A percentile compares a stretch with the other conserved stretches of the same genome.
These are phyloP conservation scores for Platyrinchus mystaceus DNA, from an alignment of 2,797 vertebrate genomes.

Conservation along the genomic window DNA sequence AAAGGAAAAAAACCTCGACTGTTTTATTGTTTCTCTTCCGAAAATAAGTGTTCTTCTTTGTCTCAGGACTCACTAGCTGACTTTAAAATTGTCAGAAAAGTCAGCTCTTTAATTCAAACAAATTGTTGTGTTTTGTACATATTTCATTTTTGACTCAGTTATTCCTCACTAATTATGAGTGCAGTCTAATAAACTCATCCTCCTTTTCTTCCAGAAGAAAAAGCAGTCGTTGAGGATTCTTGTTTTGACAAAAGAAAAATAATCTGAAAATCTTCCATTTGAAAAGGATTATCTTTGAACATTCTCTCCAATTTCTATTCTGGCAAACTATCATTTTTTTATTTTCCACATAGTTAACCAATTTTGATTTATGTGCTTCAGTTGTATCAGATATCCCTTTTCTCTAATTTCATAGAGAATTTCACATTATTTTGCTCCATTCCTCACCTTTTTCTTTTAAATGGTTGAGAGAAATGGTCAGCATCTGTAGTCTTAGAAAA, in stretches of 20 bases:
- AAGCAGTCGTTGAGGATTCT: not conserved
- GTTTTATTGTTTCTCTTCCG: not conserved
- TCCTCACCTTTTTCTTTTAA: not conserved
- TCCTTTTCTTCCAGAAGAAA: not conserved
- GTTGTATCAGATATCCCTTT: not conserved
- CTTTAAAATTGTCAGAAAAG: not conserved
- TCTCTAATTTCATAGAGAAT: not conserved
- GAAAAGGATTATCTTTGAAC: not conserved
- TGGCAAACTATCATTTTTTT: not conserved
- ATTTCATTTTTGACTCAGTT: slow-evolving; percentile 8
- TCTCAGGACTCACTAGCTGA: not conserved
- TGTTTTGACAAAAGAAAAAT: not conserved
- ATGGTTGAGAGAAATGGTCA: not conserved
- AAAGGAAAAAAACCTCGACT: not conserved
- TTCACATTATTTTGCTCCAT: not conserved
- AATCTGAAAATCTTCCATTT: not conserved
- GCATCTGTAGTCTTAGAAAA: not conserved
- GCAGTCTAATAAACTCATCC: not conserved
- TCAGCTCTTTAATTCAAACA: not conserved
- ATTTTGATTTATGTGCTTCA: not conserved
- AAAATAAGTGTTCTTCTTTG: not conserved
- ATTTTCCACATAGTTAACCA: not conserved
- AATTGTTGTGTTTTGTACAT: not conserved
- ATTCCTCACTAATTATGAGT: not conserved
- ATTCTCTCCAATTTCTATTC: not conserved